Evolutionary conservation across 1,140 invertebrate species (phyloP), one percentile per base, ranked within the genome.

Genomic region (Scaptomyza graminum): DNA sequence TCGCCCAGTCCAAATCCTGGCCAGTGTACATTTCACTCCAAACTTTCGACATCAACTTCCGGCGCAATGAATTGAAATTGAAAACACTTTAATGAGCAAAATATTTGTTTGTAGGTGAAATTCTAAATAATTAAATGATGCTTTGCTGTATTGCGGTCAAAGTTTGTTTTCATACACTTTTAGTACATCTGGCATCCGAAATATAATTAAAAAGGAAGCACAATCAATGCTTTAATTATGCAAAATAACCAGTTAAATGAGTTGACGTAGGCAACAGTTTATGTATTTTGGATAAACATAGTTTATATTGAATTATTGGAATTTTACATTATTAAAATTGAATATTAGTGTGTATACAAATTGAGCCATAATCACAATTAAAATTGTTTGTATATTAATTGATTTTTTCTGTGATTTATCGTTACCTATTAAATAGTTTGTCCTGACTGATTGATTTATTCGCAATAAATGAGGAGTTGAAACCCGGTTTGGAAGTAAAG

Each of bases 31-130:
- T 47, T 25, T 47, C 18, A 25, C 18, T 47, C 18, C 22, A 61
- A 34, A 34, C 46, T 49, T 51, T 61, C n/a, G 31, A 22, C 13
- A 12, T 15, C n/a, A 62, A 41, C 34, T 62, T 31, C 22, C 31
- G 11, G 51, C 34, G 55, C 55, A 34, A 43, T 50, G 54, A 46
- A 52, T 62, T 59, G 54, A 37, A 47, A 51, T 49, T 56, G 47
- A 54, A 62, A 81, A 84, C 74, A 81, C 77, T 84, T 87, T 87
- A 87, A 84, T 87, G 74, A 77, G 75, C 63, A 50, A 57, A 59
- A 64, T 56, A 61, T 47, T 65, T 65, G 60, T 47, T 49, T 59
- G 62, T 60, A 64, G 68, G 55, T 56, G 61, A 59, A 74, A 68
- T 47, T 81, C 37, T 52, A 61, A 77, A 77, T 77, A 72, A 81